Base-by-base conservation (phyloP, 2,113 vertebrate genomes). In the Phalacrocorax pelagicus region DNA sequence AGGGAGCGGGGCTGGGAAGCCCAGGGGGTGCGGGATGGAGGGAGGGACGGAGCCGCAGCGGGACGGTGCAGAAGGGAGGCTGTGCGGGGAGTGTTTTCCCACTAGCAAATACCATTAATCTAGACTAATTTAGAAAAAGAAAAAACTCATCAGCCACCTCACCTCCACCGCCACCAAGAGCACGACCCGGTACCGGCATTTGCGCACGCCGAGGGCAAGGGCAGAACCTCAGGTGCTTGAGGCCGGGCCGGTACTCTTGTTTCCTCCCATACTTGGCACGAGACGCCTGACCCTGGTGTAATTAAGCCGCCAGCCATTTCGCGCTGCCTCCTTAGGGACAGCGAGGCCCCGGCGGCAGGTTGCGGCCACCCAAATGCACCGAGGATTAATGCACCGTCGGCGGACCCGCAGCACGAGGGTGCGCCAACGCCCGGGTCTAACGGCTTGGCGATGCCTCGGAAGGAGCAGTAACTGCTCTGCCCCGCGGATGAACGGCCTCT, bases 231-330 rank as follows among this genome's bases (percentile, higher is more conserved):
- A 7, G 4, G 58, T 2, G 75, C 77, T 27, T 3, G 14, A 32
- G 26, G 36, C 36, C 3, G 15, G 27, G 14, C 44, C 21, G 14
- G 7, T 2, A 3, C 58, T 24, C 49, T 3, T 4, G 40, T 11
- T 73, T 13, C 49, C 52, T 8, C 66, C 58, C 65, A 6, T 17
- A 0, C 32, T 22, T 4, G 0, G 40, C 34, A 4, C 29, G 23
- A 40, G 66, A 11, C 46, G 40, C 40, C 49, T 2, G 23, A 16
- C 23, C 34, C 16, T 3, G 9, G n/a, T 4, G 19, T 18, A 30
- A 57, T 9, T 1, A 15, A 15, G 15, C 61, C 42, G 10, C 5
- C 40, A 7, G 3, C 3, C 4, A 20, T 17, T 27, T 27, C 1
- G 16, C n/a, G 2, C 9, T 10, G 24, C 36, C 62, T 54, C 38